Conservation (phyloP, 1,140 invertebrate genomes). For the Drosophila arizonae region DNA sequence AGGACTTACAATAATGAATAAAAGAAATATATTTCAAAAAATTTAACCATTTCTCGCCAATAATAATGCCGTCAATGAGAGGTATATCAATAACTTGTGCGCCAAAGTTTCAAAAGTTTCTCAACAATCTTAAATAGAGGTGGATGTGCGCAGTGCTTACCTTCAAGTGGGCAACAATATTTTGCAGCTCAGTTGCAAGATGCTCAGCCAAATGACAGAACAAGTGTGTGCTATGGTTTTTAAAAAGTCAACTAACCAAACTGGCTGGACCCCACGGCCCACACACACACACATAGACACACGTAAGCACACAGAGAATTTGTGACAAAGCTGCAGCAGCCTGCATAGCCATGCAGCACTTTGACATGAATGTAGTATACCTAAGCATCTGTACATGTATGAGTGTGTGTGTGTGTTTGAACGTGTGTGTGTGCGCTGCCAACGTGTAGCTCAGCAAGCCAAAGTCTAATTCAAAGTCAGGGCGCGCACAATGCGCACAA, state of each 20-base stretch:
- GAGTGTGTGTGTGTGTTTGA: not conserved
- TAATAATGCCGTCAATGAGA: not conserved
- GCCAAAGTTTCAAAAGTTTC: slow-evolving; percentile 15
- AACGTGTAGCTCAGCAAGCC: slow-evolving; percentile 22
- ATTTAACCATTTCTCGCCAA: too few species aligned
- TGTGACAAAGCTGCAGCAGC: slow-evolving; percentile 37
- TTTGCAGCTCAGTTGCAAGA: slow-evolving; percentile 40
- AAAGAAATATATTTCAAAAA: too few species aligned
- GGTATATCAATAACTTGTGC: not conserved
- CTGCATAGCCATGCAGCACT: slow-evolving; percentile 32
- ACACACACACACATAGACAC: not conserved
- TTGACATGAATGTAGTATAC: slow-evolving; percentile 21
- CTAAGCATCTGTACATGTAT: not conserved
- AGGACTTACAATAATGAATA: too few species aligned
- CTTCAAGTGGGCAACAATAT: slow-evolving; percentile 37
- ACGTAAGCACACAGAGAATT: slow-evolving; percentile 17
- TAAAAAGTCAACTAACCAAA: slow-evolving; percentile 58
- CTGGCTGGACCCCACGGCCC: slow-evolving; percentile 48
- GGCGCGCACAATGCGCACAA: slow-evolving; percentile 45
- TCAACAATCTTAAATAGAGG: slow-evolving; percentile 18
- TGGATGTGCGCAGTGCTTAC: slow-evolving; percentile 7
- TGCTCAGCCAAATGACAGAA: slow-evolving; percentile 59
- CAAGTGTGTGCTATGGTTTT: slow-evolving; percentile 45
- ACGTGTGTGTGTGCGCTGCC: slow-evolving; percentile 13
- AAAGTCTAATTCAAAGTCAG: slow-evolving; percentile 68